These are phyloP conservation scores for Anoplolepis gracilipes DNA, from an alignment of 1,140 invertebrate genomes.

Conservation along the genomic window DNA sequence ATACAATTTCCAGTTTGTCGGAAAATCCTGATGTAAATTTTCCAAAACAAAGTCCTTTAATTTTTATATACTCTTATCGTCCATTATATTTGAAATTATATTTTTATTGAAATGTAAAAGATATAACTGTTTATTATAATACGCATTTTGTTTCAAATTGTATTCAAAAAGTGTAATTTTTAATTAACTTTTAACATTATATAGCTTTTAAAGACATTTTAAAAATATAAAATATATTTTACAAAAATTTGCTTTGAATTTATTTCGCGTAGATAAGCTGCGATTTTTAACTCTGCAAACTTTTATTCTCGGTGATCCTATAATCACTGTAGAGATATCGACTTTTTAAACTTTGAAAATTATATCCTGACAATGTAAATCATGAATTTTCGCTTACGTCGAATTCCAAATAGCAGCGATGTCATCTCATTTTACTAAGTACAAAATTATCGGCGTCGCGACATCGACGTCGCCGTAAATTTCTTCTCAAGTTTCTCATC, in stretches of 20 bases:
- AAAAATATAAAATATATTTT: not conserved
- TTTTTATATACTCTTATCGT: not conserved
- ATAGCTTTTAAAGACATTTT: not conserved
- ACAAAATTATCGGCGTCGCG: slow-evolving; percentile 16
- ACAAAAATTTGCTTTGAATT: slow-evolving; percentile 1
- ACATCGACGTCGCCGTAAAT: slow-evolving; percentile 21
- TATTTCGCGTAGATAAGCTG: not conserved
- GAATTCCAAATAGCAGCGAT: not conserved
- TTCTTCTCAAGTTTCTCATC: slow-evolving; percentile 39
- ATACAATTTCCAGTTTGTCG: not conserved
- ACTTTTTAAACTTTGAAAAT: slow-evolving; percentile 38
- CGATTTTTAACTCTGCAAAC: slow-evolving; percentile 7
- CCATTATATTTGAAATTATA: slow-evolving; percentile 4
- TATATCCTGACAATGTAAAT: slow-evolving; percentile 35
- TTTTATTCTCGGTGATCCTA: not conserved
- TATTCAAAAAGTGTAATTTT: not conserved
- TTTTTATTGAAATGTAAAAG: not conserved
- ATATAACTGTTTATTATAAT: not conserved
- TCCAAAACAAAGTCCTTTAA: not conserved
- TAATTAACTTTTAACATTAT: no score
- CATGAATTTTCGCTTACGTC: slow-evolving; percentile 38
- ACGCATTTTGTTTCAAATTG: not conserved
- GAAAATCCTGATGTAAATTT: not conserved
- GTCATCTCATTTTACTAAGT: slow-evolving; percentile 32
- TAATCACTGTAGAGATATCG: not conserved